phyloP scores from a whole-genome alignment of 2,113 vertebrate species.

The Fulmarus glacialis region DNA sequence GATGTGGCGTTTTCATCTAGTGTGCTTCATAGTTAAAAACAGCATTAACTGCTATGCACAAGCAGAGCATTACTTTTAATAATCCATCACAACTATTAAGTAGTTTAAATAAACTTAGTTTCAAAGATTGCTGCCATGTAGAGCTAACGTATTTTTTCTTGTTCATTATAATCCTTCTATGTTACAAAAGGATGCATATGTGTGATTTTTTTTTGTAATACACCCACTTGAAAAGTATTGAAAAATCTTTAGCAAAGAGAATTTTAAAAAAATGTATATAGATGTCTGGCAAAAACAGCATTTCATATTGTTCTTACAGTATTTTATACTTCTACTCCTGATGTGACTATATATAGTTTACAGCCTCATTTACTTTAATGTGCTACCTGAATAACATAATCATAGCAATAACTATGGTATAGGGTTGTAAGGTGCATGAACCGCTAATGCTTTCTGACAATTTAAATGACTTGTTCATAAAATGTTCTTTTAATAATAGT shows the following conservation, averaged over 20 bases:
- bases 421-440: conserved; percentile 66
- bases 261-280: neutral
- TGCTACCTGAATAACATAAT: conserved; percentile 80
- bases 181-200: conserved; percentile 43
- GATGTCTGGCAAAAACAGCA: conserved; percentile 50
- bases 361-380: conserved; percentile 81
- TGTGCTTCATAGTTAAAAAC: conserved; percentile 74
- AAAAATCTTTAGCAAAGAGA: conserved; percentile 52
- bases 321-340: conserved; percentile 64
- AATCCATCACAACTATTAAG: conserved; percentile 71
- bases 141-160: conserved; percentile 41
- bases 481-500: conserved; percentile 76
- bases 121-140: conserved; percentile 63
- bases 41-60: conserved; percentile 66
- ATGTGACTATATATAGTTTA: conserved; percentile 76
- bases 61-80: conserved; percentile 68
- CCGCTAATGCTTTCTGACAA: conserved; percentile 74
- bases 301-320: conserved; percentile 66
- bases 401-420: conserved; percentile 73
- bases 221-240: conserved; percentile 29
- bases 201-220: neutral
- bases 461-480: conserved; percentile 77
- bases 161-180: conserved; percentile 52
- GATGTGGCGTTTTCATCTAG: conserved; percentile 79
- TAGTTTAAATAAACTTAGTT: conserved; percentile 74